Evolutionary conservation across 2,113 vertebrate species (phyloP).

Genomic region (Xyliphius kryptos): DNA sequence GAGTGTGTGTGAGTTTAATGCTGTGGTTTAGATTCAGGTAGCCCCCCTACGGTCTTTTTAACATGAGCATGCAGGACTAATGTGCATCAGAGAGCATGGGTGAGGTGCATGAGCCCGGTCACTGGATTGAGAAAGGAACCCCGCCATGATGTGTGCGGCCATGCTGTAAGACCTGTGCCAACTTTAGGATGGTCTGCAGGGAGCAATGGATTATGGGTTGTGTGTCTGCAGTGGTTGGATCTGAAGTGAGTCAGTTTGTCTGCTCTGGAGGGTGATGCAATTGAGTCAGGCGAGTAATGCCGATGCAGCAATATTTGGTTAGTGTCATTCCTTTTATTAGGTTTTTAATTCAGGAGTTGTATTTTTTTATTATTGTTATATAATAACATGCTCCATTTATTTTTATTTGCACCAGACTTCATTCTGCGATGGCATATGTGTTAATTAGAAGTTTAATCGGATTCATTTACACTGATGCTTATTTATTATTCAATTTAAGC

Average conservation of each 20-base stretch:
- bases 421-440: too few relatives aligned
- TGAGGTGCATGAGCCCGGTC: conserved; percentile 48
- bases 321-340: neutral
- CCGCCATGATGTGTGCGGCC: conserved; percentile 29
- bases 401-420: too few relatives aligned
- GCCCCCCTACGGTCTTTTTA: conserved; percentile 33
- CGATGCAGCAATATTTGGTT: neutral
- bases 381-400: too few relatives aligned
- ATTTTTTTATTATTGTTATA: too few relatives aligned
- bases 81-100: conserved; percentile 57
- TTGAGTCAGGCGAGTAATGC: neutral
- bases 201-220: conserved; percentile 9
- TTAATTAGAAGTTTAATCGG: too few relatives aligned
- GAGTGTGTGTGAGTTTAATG: conserved; percentile 38
- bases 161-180: conserved; percentile 19
- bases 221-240: conserved; percentile 11
- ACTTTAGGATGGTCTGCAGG: neutral
- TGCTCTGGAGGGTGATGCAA: neutral
- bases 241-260: neutral
- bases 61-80: conserved; percentile 52
- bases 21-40: conserved; percentile 7
- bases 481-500: too few relatives aligned
- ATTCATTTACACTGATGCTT: too few relatives aligned
- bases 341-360: too few relatives aligned
- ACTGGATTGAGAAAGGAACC: conserved; percentile 25